Conservation (phyloP, 2,797 vertebrate species). For the Enteromius unitaeniatus region DNA sequence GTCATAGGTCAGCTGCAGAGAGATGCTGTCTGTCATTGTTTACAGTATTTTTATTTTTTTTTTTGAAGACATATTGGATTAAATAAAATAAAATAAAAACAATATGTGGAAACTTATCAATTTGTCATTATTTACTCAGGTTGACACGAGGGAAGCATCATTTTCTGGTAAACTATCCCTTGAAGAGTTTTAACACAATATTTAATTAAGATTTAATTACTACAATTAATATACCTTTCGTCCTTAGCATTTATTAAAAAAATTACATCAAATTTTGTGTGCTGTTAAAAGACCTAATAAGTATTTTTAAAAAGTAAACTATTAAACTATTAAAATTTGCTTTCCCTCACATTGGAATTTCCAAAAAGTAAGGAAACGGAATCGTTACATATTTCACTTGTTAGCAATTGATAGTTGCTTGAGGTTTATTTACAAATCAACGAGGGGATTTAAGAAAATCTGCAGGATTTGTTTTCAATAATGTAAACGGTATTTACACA, state of each 20-base stretch:
- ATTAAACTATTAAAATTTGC: background rate
- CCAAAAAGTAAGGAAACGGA: background rate
- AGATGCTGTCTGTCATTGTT: background rate
- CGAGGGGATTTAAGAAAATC: background rate
- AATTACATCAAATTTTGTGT: background rate
- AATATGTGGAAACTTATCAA: background rate
- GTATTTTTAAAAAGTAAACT: background rate
- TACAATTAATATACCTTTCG: background rate
- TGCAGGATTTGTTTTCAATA: background rate
- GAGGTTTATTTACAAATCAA: background rate
- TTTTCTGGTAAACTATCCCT: background rate
- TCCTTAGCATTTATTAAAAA: background rate
- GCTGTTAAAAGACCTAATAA: background rate
- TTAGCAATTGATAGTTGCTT: background rate
- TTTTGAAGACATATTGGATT: background rate
- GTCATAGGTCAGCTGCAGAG: background rate
- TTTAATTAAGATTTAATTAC: background rate
- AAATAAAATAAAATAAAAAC: background rate
- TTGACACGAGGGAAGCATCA: background rate
- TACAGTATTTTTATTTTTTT: background rate
- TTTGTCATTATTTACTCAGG: background rate
- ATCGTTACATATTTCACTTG: background rate
- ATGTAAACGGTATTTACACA: background rate
- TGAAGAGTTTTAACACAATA: background rate
- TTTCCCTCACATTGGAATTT: background rate